A percentile compares a stretch with the other conserved stretches of the same genome.
Evolutionary conservation across 2,797 vertebrate species (phyloP).

Genomic region (Neosilurus hyrtlii): DNA sequence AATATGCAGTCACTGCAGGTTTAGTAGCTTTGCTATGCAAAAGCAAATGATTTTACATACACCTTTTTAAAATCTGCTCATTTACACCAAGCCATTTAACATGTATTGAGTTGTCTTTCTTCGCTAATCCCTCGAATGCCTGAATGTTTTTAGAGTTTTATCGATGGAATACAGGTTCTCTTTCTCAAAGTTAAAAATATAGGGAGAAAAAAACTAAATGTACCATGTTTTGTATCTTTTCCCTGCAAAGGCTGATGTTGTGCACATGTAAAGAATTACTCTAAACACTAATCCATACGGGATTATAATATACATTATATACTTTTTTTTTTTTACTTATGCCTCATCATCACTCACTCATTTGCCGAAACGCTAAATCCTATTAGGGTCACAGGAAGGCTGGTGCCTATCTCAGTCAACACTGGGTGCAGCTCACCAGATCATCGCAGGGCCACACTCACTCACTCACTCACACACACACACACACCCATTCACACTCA

Average conservation of each 20-base stretch:
- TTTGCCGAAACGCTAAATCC: too few species aligned
- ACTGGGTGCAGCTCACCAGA: too few species aligned
- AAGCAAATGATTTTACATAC: not conserved
- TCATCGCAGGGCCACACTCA: too few species aligned
- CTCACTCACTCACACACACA: too few species aligned
- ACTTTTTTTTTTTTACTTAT: not conserved
- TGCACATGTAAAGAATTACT: not conserved
- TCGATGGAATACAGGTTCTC: not conserved
- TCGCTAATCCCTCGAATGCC: not conserved
- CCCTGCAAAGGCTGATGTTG: not conserved
- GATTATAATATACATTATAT: not conserved
- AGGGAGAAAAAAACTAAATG: not conserved
- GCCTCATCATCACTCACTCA: too few species aligned
- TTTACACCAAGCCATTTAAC: not conserved
- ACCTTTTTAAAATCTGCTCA: not conserved
- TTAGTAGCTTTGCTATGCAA: not conserved
- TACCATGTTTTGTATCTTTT: not conserved
- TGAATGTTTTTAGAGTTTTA: not conserved
- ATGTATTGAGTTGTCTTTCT: not conserved
- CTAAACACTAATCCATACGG: not conserved
- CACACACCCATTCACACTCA: too few species aligned
- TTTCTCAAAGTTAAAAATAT: not conserved
- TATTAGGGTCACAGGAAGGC: too few species aligned
- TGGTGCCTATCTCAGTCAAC: too few species aligned
- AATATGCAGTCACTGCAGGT: constrained; percentile 30